Percentiles rank a stretch among this genome's conserved stretches.
phyloP scores from a whole-genome alignment of 2,113 vertebrate species.

The Uropsilus gracilis region DNA sequence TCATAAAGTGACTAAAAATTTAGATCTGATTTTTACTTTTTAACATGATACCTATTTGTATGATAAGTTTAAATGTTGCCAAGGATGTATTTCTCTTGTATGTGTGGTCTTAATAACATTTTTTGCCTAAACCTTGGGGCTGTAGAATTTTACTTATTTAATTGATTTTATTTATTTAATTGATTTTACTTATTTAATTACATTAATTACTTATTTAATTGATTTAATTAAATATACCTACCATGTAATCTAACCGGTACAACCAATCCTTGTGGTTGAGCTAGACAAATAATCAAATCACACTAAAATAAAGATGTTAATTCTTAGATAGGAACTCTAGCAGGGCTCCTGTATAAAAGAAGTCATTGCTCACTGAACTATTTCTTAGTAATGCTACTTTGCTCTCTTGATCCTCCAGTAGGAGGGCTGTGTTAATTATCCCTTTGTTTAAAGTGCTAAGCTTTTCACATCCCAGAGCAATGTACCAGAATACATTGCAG shows the following conservation, averaged over 20 bases:
- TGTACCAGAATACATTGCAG: background rate
- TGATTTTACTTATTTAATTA: background rate
- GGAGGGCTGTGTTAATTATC: background rate
- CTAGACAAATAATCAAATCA: background rate
- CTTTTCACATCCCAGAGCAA: background rate
- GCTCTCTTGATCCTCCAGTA: background rate
- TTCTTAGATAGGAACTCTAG: background rate
- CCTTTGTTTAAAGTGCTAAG: background rate
- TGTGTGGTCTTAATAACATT: background rate
- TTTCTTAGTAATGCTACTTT: background rate
- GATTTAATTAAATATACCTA: background rate
- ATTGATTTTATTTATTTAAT: no score
- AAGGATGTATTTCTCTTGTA: background rate
- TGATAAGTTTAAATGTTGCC: background rate
- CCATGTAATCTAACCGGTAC: background rate
- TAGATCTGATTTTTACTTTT: slow-evolving; percentile 1
- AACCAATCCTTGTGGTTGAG: background rate
- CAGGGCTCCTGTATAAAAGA: background rate
- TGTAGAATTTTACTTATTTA: no score
- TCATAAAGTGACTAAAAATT: background rate
- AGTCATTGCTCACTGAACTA: no score
- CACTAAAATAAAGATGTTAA: background rate
- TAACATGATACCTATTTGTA: slow-evolving; percentile 17
- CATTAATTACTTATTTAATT: no score
- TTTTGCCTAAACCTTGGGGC: background rate